A percentile compares a stretch with the other conserved stretches of the same genome.
Evolutionary conservation across 1,140 invertebrate genomes (phyloP).

Genomic region (Trachelipus rathkii): DNA sequence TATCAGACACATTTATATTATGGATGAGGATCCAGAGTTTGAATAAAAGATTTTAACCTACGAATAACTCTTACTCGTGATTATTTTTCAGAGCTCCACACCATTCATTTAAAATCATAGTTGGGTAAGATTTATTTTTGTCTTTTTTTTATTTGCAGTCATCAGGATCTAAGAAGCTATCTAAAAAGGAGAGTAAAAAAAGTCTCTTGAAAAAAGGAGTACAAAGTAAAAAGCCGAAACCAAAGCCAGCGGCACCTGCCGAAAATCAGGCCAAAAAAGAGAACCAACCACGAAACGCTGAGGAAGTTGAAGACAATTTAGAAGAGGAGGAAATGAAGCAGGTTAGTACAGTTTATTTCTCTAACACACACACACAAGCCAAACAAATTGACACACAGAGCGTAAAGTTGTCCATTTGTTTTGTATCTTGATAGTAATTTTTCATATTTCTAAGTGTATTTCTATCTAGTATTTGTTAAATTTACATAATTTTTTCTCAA

Average conservation of each 20-base stretch:
- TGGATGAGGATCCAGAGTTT: too few relatives aligned
- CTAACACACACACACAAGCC: too few relatives aligned
- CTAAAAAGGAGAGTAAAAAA: background rate
- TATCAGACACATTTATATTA: too few relatives aligned
- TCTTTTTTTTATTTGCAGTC: background rate
- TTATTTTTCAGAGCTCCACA: too few relatives aligned
- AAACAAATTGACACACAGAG: too few relatives aligned
- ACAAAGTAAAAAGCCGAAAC: background rate
- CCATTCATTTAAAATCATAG: too few relatives aligned
- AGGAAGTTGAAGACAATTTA: slow-evolving; percentile 51
- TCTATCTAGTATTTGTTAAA: too few relatives aligned
- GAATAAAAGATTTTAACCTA: too few relatives aligned
- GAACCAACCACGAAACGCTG: slow-evolving; percentile 29
- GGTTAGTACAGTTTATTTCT: too few relatives aligned
- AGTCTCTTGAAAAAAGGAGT: background rate
- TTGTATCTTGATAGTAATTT: background rate
- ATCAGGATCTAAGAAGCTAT: background rate
- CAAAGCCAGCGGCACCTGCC: background rate
- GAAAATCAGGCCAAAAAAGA: slow-evolving; percentile 27
- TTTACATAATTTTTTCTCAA: too few relatives aligned
- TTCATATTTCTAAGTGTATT: background rate
- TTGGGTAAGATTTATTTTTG: too few relatives aligned
- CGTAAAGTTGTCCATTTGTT: background rate
- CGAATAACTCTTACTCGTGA: too few relatives aligned
- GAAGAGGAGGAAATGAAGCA: slow-evolving; percentile 56